phyloP scores from a whole-genome alignment of 2,888 invertebrate species.

The Apodemia zela region DNA sequence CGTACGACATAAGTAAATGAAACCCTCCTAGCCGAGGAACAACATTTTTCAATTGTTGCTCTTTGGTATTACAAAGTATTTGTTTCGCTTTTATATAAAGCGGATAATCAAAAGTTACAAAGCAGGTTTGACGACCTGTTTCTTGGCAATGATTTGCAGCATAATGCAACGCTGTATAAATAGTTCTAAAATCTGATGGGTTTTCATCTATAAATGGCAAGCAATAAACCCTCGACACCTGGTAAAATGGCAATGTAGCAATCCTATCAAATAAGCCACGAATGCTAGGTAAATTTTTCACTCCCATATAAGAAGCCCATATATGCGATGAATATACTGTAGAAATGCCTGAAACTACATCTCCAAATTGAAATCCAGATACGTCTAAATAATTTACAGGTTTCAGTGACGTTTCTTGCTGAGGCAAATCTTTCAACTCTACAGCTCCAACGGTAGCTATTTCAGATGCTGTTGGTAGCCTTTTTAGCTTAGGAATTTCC shows the following conservation, averaged over 20 bases:
- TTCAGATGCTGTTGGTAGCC: conserved; percentile 7
- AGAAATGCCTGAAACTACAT: not conserved
- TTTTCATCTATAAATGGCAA: conserved; percentile 5
- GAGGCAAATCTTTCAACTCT: not conserved
- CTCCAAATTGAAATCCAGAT: not conserved
- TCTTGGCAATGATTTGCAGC: conserved; percentile 1
- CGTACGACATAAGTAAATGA: not conserved
- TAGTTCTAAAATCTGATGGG: not conserved
- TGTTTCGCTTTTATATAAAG: not conserved
- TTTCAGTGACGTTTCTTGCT: not conserved
- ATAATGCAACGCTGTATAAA: conserved; percentile 2
- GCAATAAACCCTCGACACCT: not conserved
- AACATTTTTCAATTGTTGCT: not conserved
- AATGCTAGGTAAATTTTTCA: not conserved
- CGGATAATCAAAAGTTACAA: not conserved
- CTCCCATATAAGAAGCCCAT: not conserved
- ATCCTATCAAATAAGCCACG: not conserved
- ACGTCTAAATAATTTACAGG: not conserved
- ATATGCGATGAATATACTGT: not conserved
- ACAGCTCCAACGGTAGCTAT: conserved; percentile 4
- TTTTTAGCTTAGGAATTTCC: conserved; percentile 1
- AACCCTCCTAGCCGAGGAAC: not conserved
- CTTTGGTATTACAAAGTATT: not conserved
- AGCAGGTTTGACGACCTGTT: not conserved
- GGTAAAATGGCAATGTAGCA: not conserved